These are phyloP conservation scores for Avahi laniger DNA, from an alignment of 2,797 vertebrate genomes.

Conservation along the genomic window DNA sequence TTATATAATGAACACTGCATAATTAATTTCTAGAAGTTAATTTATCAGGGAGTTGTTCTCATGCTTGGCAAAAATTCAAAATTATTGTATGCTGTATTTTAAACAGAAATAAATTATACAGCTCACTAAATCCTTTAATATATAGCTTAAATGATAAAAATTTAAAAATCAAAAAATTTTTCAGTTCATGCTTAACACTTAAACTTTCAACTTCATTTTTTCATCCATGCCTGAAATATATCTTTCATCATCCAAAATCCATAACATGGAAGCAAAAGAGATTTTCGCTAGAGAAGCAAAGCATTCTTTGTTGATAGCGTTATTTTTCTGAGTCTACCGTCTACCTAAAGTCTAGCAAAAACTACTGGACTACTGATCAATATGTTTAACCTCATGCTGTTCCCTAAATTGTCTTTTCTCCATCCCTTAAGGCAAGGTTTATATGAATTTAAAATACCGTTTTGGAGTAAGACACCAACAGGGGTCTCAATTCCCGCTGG, in stretches of 20 bases:
- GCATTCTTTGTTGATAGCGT: neutral
- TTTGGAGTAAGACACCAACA: conserved; percentile 66
- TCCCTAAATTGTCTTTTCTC: conserved; percentile 72
- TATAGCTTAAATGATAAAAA: neutral
- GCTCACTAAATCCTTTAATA: neutral
- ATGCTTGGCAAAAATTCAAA: neutral
- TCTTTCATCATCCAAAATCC: conserved; percentile 34
- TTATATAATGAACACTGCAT: neutral
- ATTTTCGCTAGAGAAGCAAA: conserved; percentile 15
- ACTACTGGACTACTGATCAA: conserved; percentile 68
- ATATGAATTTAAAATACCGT: conserved; percentile 68
- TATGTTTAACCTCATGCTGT: conserved; percentile 72
- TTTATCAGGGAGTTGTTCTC: neutral
- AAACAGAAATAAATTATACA: neutral
- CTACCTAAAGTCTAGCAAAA: conserved; percentile 48
- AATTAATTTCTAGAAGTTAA: conserved; percentile 4
- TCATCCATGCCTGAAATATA: neutral
- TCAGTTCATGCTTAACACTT: neutral
- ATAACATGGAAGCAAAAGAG: neutral
- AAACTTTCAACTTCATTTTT: neutral
- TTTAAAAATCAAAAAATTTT: neutral
- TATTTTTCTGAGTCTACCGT: conserved; percentile 61
- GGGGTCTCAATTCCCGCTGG: conserved; percentile 60
- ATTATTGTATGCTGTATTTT: neutral
- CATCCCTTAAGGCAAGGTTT: conserved; percentile 65